These are phyloP conservation scores for Poicephalus gulielmi DNA, from an alignment of 2,113 vertebrate genomes.

Conservation along the genomic window DNA sequence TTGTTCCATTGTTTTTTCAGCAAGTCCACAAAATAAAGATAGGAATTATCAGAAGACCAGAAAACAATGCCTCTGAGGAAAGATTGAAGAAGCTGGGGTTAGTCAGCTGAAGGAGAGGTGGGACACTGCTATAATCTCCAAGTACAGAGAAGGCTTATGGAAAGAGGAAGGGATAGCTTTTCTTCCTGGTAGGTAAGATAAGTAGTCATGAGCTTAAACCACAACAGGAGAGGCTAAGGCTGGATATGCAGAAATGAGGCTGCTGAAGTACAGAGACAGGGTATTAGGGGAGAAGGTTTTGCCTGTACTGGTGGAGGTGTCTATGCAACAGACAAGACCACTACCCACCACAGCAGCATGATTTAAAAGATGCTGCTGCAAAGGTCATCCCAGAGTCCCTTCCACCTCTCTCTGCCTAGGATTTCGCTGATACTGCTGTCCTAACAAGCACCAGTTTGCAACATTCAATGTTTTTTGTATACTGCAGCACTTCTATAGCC, in stretches of 20 bases:
- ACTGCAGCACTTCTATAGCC: neutral
- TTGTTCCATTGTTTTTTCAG: neutral
- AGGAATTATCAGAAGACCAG: neutral
- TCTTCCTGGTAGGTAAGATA: conserved; percentile 48
- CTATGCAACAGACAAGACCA: neutral
- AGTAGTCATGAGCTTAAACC: conserved; percentile 27
- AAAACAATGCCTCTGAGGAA: conserved; percentile 26
- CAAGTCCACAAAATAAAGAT: fast-evolving
- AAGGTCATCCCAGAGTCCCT: neutral
- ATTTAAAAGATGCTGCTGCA: neutral
- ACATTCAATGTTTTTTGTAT: neutral
- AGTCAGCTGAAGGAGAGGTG: conserved; percentile 41
- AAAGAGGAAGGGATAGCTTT: conserved; percentile 44
- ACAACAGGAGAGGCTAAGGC: conserved; percentile 27
- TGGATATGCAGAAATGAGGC: neutral
- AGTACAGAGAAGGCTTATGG: conserved; percentile 15
- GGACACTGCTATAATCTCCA: neutral
- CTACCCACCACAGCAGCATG: neutral
- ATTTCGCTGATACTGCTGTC: neutral
- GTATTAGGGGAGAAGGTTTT: neutral
- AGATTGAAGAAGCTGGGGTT: conserved; percentile 16
- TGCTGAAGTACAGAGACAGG: neutral
- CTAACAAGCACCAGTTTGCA: neutral
- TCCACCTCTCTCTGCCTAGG: neutral
- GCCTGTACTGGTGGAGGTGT: neutral